phyloP scores from a whole-genome alignment of 64 coral and sea anemone species.

The Actinia tenebrosa region DNA sequence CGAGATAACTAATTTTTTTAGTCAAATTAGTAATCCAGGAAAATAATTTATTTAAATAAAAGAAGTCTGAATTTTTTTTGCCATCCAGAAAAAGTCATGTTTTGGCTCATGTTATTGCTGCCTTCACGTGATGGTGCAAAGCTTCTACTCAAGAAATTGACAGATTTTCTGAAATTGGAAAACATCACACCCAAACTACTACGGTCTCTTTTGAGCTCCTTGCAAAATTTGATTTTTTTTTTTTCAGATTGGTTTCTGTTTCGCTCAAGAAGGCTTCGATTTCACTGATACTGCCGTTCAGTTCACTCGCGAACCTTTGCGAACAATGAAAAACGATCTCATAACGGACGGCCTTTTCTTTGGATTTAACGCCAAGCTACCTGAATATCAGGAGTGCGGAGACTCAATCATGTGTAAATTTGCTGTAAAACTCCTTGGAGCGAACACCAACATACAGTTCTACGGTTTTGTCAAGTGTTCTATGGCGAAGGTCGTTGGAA shows the following conservation, averaged over 20 bases:
- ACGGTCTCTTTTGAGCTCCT: too few relatives aligned
- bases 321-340: constrained; percentile 12
- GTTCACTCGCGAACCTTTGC: constrained; percentile 28
- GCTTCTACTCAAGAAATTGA: too few relatives aligned
- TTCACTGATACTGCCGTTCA: constrained; percentile 1
- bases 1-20: too few relatives aligned
- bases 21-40: too few relatives aligned
- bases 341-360: constrained; percentile 35
- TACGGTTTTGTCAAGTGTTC: constrained; percentile 1
- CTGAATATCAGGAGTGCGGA: constrained; percentile 17
- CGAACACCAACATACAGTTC: constrained; percentile 36
- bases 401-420: not conserved
- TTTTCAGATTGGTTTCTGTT: constrained; percentile 38
- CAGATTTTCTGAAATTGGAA: too few relatives aligned
- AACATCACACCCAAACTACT: too few relatives aligned
- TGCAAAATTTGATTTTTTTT: too few relatives aligned
- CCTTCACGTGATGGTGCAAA: too few relatives aligned
- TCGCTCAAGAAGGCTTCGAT: constrained; percentile 42
- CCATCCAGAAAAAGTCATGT: too few relatives aligned
- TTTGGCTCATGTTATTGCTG: too few relatives aligned
- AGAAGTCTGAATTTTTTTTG: too few relatives aligned
- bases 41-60: too few relatives aligned
- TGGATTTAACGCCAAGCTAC: constrained; percentile 21
- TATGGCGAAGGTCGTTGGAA: constrained; percentile 8
- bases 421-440: constrained; percentile 30